Percentiles rank a stretch among this genome's conserved stretches.
Evolutionary conservation across 2,797 vertebrate species (phyloP).

Genomic region (Myiothlypis chrysogaster): DNA sequence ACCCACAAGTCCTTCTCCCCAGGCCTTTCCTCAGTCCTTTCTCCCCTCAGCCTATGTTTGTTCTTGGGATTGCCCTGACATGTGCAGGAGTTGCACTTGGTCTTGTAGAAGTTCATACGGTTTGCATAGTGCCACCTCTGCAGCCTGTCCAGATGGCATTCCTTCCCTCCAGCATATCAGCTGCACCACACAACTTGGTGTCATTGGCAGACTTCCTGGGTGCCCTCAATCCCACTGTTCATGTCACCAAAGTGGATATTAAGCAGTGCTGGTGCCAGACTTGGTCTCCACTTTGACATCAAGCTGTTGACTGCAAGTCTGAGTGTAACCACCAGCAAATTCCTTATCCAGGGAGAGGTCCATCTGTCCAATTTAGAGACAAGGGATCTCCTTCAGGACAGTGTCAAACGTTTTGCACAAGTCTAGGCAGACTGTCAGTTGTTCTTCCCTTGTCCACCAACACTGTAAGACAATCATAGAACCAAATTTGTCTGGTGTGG

Average conservation of each 20-base stretch:
- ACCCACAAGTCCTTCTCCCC: neutral
- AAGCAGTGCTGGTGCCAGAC: neutral
- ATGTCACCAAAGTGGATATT: neutral
- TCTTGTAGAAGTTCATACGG: no score
- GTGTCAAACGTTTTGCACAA: neutral
- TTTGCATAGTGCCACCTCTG: neutral
- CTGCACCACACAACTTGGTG: neutral
- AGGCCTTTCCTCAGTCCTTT: neutral
- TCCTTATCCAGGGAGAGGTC: neutral
- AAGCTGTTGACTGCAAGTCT: neutral
- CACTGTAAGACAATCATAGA: neutral
- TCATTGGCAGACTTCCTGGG: neutral
- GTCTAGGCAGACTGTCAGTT: neutral
- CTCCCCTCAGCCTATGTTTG: no score
- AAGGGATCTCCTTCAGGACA: neutral
- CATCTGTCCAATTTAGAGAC: neutral
- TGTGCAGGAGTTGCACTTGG: no score
- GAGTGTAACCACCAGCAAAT: neutral
- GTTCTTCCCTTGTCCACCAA: neutral
- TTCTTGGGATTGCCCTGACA: no score
- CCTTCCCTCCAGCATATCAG: neutral
- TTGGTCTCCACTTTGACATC: neutral
- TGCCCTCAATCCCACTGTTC: neutral
- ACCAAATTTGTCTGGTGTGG: neutral
- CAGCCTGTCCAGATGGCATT: neutral